Conservation (phyloP, 2,797 vertebrate genomes). For the Bovichtus variegatus region DNA sequence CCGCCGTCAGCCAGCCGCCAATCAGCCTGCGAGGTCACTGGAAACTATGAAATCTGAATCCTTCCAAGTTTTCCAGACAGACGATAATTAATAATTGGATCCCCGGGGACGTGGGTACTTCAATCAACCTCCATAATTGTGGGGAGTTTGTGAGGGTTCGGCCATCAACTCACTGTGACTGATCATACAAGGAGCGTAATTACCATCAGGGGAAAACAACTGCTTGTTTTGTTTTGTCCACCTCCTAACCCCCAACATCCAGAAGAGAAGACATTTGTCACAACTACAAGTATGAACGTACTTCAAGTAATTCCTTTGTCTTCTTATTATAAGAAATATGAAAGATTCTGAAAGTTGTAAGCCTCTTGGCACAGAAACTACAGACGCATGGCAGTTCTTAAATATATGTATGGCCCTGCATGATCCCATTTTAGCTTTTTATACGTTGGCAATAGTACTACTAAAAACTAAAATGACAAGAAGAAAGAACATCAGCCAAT, state of each 20-base stretch:
- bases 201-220: conserved; percentile 60
- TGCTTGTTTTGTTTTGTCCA: conserved; percentile 45
- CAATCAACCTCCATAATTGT: conserved; percentile 62
- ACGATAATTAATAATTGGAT: conserved; percentile 72
- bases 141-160: conserved; percentile 31
- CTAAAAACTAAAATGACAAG: background rate
- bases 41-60: conserved; percentile 57
- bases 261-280: conserved; percentile 36
- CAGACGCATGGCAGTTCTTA: background rate
- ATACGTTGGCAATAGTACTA: background rate
- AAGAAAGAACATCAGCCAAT: background rate
- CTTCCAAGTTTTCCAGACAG: conserved; percentile 50
- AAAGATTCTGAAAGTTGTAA: background rate
- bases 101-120: conserved; percentile 67
- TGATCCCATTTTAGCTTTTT: background rate
- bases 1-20: conserved; percentile 43
- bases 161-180: conserved; percentile 42
- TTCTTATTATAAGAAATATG: background rate
- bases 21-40: conserved; percentile 62
- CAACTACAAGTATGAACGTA: background rate
- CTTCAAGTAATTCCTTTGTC: conserved; percentile 13
- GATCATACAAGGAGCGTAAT: conserved; percentile 63
- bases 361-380: background rate
- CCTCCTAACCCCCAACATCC: conserved; percentile 16
- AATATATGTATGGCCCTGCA: background rate